Conservation (phyloP, 2,888 invertebrate species). For the Glaucopsyche alexis region DNA sequence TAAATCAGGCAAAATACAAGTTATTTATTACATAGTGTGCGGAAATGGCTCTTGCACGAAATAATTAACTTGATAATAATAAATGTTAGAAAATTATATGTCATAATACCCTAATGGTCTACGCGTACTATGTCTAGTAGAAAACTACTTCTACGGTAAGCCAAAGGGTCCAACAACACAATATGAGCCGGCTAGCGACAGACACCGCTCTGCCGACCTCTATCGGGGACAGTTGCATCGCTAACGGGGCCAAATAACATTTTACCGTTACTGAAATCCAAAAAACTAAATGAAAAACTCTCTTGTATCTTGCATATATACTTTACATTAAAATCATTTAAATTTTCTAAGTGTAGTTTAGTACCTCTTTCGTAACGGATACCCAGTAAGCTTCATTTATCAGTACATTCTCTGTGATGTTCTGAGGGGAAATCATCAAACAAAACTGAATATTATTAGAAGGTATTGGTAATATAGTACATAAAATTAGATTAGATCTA, state of each 20-base stretch:
- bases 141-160: slow-evolving; percentile 78
- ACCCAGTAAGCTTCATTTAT: slow-evolving; percentile 97
- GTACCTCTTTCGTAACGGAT: slow-evolving; percentile 94
- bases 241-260: slow-evolving; percentile 81
- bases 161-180: slow-evolving; percentile 77
- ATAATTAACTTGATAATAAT: slow-evolving; percentile 72
- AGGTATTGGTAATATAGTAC: slow-evolving; percentile 50
- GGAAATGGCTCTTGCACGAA: slow-evolving; percentile 77
- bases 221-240: slow-evolving; percentile 80
- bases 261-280: slow-evolving; percentile 79
- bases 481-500: slow-evolving; percentile 25
- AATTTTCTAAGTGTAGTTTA: slow-evolving; percentile 84
- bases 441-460: slow-evolving; percentile 75
- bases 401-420: slow-evolving; percentile 97
- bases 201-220: slow-evolving; percentile 61
- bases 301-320: slow-evolving; percentile 79
- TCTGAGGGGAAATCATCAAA: slow-evolving; percentile 88
- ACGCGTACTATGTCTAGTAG: slow-evolving; percentile 76
- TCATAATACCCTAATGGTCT: slow-evolving; percentile 79
- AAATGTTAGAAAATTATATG: slow-evolving; percentile 74
- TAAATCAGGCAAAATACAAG: slow-evolving; percentile 73
- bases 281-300: slow-evolving; percentile 79
- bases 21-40: slow-evolving; percentile 71
- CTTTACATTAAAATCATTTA: slow-evolving; percentile 79
- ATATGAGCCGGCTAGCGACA: slow-evolving; percentile 55